A percentile compares a stretch with the other conserved stretches of the same genome.
These are phyloP conservation scores for Cyanistes caeruleus DNA, from an alignment of 2,113 vertebrate genomes.

Conservation along the genomic window DNA sequence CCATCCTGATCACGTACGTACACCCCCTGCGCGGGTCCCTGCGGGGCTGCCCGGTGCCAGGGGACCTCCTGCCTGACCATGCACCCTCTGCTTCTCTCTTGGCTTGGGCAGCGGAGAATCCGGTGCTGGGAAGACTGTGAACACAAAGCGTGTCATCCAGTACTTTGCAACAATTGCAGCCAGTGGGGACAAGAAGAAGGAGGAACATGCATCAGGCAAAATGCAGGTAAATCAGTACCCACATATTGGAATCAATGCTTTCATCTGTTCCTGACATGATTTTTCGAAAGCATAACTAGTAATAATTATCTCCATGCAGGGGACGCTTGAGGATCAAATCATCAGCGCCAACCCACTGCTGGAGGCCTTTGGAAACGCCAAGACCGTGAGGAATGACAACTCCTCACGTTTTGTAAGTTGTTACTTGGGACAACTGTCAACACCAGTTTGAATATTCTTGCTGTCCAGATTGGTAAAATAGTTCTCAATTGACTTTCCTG, in stretches of 20 bases:
- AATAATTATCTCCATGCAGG: slow-evolving; percentile 60
- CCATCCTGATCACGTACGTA: slow-evolving; percentile 44
- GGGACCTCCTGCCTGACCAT: background rate
- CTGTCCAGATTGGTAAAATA: background rate
- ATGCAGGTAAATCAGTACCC: slow-evolving; percentile 73
- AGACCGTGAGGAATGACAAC: slow-evolving; percentile 78
- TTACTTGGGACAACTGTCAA: background rate
- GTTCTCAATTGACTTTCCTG: background rate
- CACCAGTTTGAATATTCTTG: background rate
- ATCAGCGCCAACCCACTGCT: slow-evolving; percentile 76
- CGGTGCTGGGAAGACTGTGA: slow-evolving; percentile 94
- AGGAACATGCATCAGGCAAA: slow-evolving; percentile 72
- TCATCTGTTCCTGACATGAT: background rate
- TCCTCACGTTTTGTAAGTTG: slow-evolving; percentile 77
- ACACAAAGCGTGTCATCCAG: slow-evolving; percentile 94
- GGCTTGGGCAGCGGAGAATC: slow-evolving; percentile 78
- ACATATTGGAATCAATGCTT: background rate
- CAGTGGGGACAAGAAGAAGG: slow-evolving; percentile 79
- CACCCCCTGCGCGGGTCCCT: fast-evolving
- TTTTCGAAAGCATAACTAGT: background rate
- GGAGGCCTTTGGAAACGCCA: slow-evolving; percentile 78
- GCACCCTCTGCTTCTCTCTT: background rate
- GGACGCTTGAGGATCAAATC: slow-evolving; percentile 83
- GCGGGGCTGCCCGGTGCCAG: fast-evolving
- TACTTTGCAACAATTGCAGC: slow-evolving; percentile 95